Evolutionary conservation across 1,140 invertebrate species (phyloP).

Genomic region (Drosophila varians): DNA sequence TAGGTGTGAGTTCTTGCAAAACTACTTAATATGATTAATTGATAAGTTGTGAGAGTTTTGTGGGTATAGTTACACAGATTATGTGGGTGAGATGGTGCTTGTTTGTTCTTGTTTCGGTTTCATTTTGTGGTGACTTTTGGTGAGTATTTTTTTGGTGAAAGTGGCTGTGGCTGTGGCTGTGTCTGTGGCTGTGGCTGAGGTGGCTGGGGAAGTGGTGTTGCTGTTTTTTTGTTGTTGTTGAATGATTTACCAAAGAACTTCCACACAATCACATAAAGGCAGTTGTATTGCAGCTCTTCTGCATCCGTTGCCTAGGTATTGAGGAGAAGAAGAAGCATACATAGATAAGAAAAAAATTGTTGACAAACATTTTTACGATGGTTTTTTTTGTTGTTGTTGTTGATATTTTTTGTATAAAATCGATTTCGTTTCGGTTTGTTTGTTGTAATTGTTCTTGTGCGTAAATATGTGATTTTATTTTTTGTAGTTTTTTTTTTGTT

Average conservation of each 20-base stretch:
- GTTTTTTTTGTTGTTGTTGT: slow-evolving; percentile 11
- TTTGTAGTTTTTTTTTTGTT: slow-evolving; percentile 10
- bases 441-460: slow-evolving; percentile 37
- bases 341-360: slow-evolving; percentile 61
- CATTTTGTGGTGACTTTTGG: slow-evolving; percentile 53
- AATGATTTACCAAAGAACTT: slow-evolving; percentile 83
- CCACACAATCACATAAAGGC: slow-evolving; percentile 83
- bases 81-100: slow-evolving; percentile 28
- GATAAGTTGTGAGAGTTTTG: slow-evolving; percentile 3
- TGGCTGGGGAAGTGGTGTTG: slow-evolving; percentile 39
- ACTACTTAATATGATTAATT: not conserved
- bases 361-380: slow-evolving; percentile 45
- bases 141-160: slow-evolving; percentile 50
- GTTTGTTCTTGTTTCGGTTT: slow-evolving; percentile 14
- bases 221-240: slow-evolving; percentile 59
- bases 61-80: slow-evolving; percentile 32
- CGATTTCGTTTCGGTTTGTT: slow-evolving; percentile 10
- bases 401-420: not conserved
- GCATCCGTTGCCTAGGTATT: slow-evolving; percentile 77
- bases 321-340: slow-evolving; percentile 73
- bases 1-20: slow-evolving; percentile 10
- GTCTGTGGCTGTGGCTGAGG: slow-evolving; percentile 33
- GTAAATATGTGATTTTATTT: slow-evolving; percentile 31
- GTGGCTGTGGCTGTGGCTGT: slow-evolving; percentile 20
- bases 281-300: slow-evolving; percentile 82